Percentiles rank a stretch among this genome's conserved stretches.
Evolutionary conservation across 2,888 invertebrate species (phyloP).

Genomic region (Clunio marinus): DNA sequence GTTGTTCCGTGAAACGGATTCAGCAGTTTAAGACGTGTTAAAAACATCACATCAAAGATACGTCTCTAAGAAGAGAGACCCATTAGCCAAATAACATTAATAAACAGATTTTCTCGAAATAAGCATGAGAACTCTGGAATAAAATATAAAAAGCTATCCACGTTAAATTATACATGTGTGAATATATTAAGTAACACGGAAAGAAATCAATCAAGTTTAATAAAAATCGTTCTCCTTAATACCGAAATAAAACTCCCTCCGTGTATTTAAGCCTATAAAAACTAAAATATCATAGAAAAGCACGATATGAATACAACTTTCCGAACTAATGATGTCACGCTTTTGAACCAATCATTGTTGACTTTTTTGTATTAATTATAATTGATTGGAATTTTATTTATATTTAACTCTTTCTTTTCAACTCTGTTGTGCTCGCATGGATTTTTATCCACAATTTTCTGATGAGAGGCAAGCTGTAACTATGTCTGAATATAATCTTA

Average conservation of each 20-base stretch:
- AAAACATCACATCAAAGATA: constrained; percentile 33
- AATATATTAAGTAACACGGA: background rate
- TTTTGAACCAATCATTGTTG: constrained; percentile 39
- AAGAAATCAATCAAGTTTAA: too few relatives aligned
- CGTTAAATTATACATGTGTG: background rate
- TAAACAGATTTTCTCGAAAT: constrained; percentile 30
- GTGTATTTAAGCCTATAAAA: too few relatives aligned
- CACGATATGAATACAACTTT: background rate
- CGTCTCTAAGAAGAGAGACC: constrained; percentile 1
- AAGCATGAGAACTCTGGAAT: constrained; percentile 25
- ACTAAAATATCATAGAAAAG: too few relatives aligned
- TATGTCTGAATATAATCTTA: constrained; percentile 33
- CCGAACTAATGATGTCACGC: constrained; percentile 39
- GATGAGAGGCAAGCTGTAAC: background rate
- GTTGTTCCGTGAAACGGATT: background rate
- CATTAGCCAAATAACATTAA: constrained; percentile 37
- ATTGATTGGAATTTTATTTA: constrained; percentile 39
- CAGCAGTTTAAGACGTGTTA: constrained; percentile 20
- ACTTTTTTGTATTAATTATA: constrained; percentile 40
- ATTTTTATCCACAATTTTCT: background rate
- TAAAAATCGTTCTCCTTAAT: too few relatives aligned
- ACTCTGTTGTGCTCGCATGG: background rate
- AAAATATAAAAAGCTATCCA: too few relatives aligned
- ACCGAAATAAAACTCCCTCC: too few relatives aligned
- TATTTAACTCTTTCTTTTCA: constrained; percentile 13